These are phyloP conservation scores for Nycticorax nycticorax DNA, from an alignment of 2,113 vertebrate genomes.

Conservation along the genomic window DNA sequence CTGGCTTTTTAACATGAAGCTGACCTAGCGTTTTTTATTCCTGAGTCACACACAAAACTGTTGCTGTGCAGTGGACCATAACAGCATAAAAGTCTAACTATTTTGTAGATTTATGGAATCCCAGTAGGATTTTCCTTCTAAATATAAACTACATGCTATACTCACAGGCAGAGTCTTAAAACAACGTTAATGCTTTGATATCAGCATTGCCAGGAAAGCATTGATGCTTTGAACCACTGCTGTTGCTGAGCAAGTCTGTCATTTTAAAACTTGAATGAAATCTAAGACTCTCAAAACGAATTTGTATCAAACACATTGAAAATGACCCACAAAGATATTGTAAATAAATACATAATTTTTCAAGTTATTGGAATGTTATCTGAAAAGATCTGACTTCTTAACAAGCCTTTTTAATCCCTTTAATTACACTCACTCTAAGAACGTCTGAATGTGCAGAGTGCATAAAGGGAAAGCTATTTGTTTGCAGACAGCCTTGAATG, in stretches of 20 bases:
- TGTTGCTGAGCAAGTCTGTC: conserved; percentile 48
- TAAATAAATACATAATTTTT: neutral
- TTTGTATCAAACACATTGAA: neutral
- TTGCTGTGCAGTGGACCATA: conserved; percentile 46
- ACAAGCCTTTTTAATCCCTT: neutral
- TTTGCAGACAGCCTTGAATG: neutral
- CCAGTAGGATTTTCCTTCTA: conserved; percentile 72
- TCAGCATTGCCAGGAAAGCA: conserved; percentile 31
- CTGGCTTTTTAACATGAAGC: conserved; percentile 56
- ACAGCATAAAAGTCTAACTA: conserved; percentile 3
- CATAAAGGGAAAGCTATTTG: neutral
- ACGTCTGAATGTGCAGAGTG: neutral
- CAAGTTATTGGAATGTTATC: neutral
- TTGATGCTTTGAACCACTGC: conserved; percentile 53
- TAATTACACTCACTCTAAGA: neutral
- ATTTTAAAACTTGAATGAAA: conserved; percentile 63
- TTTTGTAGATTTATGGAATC: conserved; percentile 62
- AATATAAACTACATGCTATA: conserved; percentile 68
- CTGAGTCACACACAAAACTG: conserved; percentile 60
- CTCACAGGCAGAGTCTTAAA: conserved; percentile 61
- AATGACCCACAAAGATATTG: neutral
- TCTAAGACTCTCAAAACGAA: conserved; percentile 29
- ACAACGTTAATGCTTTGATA: conserved; percentile 51
- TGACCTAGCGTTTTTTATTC: conserved; percentile 67
- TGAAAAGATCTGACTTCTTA: neutral